Evolutionary conservation across 2,888 invertebrate species (phyloP).

Genomic region (Gymnosoma rotundatum): DNA sequence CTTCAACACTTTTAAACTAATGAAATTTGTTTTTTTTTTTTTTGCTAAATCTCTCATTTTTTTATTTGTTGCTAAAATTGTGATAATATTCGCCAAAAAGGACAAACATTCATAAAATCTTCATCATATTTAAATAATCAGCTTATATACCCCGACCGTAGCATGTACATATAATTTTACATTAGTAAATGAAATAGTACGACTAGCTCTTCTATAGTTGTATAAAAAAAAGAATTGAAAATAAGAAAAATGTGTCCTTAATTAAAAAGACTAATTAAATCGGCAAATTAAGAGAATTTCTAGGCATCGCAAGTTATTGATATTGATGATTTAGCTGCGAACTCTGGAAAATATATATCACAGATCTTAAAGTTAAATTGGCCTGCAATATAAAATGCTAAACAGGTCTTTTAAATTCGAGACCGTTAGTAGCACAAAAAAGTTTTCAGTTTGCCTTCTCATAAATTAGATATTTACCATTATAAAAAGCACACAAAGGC

Average conservation of each 20-base stretch:
- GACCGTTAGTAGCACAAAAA: neutral
- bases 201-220: too few relatives aligned
- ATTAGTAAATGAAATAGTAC: too few relatives aligned
- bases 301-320: too few relatives aligned
- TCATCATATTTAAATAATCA: constrained; percentile 23
- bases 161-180: neutral
- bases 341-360: too few relatives aligned
- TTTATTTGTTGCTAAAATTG: constrained; percentile 50
- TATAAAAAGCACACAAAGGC: constrained; percentile 48
- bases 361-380: too few relatives aligned
- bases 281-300: too few relatives aligned
- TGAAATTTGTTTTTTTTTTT: constrained; percentile 58
- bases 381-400: too few relatives aligned
- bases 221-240: too few relatives aligned
- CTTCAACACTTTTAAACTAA: constrained; percentile 19
- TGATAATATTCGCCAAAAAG: constrained; percentile 48
- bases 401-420: too few relatives aligned
- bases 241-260: too few relatives aligned
- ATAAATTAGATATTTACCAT: neutral
- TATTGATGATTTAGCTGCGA: too few relatives aligned
- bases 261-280: too few relatives aligned
- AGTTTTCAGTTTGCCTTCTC: neutral
- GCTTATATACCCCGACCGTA: neutral
- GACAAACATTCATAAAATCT: constrained; percentile 57
- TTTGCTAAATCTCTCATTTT: neutral